Evolutionary conservation across 1,140 invertebrate species (phyloP).

Genomic region (Bombus impatiens): DNA sequence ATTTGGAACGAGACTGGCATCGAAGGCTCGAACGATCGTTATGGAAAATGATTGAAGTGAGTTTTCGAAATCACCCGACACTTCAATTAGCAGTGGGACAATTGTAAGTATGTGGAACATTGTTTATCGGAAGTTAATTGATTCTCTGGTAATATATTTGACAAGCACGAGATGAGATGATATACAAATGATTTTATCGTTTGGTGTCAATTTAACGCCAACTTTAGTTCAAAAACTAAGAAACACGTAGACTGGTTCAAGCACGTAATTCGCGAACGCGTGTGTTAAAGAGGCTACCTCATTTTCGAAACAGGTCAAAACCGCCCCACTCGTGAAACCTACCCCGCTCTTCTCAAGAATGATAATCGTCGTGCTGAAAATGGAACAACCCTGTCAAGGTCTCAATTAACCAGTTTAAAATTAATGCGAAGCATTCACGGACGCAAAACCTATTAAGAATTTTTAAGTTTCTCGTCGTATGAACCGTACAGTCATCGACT

Average conservation of each 20-base stretch:
- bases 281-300: background rate
- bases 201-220: no score
- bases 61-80: no score
- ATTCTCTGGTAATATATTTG: background rate
- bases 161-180: no score
- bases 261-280: background rate
- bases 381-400: background rate
- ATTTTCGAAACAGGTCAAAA: slow-evolving; percentile 1
- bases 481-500: no score
- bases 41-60: background rate
- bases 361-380: background rate
- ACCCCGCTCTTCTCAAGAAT: background rate
- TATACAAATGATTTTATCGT: no score
- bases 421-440: background rate
- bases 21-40: background rate
- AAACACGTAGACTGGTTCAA: no score
- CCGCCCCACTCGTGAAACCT: no score
- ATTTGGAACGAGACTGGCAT: background rate
- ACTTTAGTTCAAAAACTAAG: no score
- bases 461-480: no score
- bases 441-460: no score
- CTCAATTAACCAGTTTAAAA: background rate
- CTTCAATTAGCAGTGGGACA: background rate
- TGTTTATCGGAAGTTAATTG: no score
- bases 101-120: background rate